These are phyloP conservation scores for Garrulus glandarius DNA, from an alignment of 2,797 vertebrate genomes.

Conservation along the genomic window DNA sequence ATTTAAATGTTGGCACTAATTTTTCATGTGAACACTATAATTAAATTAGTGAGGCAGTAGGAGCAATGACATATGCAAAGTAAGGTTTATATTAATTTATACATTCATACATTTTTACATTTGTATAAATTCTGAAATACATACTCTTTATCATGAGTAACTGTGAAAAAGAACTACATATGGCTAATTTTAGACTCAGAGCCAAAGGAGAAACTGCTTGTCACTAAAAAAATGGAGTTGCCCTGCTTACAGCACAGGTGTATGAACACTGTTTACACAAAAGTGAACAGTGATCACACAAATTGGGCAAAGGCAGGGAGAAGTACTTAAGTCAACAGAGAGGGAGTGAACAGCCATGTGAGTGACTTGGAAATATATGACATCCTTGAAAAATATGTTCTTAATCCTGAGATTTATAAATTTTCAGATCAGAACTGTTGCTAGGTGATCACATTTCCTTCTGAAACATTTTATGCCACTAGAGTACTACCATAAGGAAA, in stretches of 20 bases:
- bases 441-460: not conserved
- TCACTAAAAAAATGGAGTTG: not conserved
- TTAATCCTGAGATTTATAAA: not conserved
- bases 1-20: not conserved
- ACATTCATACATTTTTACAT: not conserved
- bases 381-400: not conserved
- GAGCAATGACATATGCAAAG: not conserved
- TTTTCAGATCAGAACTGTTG: not conserved
- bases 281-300: not conserved
- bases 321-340: not conserved
- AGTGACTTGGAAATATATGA: not conserved
- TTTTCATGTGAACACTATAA: not conserved
- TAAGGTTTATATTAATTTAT: not conserved
- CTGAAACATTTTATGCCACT: not conserved
- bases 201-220: not conserved
- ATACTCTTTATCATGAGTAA: not conserved
- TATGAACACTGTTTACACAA: not conserved
- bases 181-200: not conserved
- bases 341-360: not conserved
- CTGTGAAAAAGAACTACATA: not conserved
- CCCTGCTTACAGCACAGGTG: not conserved
- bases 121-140: not conserved
- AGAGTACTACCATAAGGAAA: not conserved
- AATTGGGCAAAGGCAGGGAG: not conserved
- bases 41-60: not conserved